Conservation (phyloP, 2,113 vertebrate genomes). For the Syngnathus typhle region DNA sequence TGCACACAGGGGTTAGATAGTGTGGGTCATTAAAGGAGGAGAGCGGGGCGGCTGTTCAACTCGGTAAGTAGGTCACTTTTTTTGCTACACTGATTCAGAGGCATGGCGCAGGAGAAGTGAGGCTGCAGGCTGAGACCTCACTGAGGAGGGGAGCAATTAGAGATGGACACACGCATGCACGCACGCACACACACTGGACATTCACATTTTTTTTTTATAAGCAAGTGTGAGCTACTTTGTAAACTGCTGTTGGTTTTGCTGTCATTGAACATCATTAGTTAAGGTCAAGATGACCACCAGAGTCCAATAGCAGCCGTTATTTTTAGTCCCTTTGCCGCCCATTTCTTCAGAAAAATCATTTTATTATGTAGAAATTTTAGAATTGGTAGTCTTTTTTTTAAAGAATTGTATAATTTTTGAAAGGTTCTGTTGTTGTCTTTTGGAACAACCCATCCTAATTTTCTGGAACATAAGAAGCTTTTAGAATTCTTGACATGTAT, state of each 20-base stretch:
- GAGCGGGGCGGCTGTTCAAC: constrained; percentile 57
- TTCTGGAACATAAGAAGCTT: neutral
- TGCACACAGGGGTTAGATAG: constrained; percentile 37
- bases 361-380: too few species aligned
- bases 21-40: constrained; percentile 48
- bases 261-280: neutral
- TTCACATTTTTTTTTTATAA: neutral
- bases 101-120: constrained; percentile 41
- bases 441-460: neutral
- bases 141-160: constrained; percentile 42
- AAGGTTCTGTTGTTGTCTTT: neutral
- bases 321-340: neutral
- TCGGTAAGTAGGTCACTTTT: constrained; percentile 72
- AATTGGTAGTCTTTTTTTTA: neutral
- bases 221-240: neutral
- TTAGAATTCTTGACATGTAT: neutral
- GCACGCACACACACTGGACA: neutral
- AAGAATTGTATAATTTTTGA: neutral
- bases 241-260: neutral
- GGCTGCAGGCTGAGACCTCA: constrained; percentile 41
- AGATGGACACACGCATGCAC: constrained; percentile 20
- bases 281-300: neutral
- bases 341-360: neutral
- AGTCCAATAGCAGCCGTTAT: neutral
- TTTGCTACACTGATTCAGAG: constrained; percentile 68